Conservation (phyloP, 35 echinoderm and acorn worm species). For the Heliocidaris erythrogramma region DNA sequence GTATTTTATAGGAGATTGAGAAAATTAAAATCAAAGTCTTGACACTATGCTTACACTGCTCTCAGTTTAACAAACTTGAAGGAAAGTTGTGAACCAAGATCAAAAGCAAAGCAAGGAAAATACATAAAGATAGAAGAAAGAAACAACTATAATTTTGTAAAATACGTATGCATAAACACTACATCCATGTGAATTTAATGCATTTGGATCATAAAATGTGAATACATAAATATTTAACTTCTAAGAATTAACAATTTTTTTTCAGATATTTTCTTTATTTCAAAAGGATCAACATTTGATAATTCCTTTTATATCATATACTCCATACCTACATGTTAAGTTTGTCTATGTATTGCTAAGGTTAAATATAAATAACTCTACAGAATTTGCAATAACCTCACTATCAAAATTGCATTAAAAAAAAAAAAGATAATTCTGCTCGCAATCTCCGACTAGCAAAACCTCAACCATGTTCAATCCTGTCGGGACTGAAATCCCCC, state of each 20-base stretch:
- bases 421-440: background rate
- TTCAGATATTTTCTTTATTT: background rate
- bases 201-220: background rate
- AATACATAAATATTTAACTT: conserved; percentile 6
- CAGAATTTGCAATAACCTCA: background rate
- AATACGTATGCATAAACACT: background rate
- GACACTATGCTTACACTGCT: background rate
- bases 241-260: background rate
- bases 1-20: background rate
- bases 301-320: too few relatives aligned
- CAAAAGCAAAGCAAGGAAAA: background rate
- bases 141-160: background rate
- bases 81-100: background rate
- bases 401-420: background rate
- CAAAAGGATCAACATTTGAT: background rate
- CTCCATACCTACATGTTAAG: background rate
- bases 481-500: background rate
- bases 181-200: background rate
- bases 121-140: background rate
- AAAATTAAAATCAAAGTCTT: background rate
- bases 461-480: background rate
- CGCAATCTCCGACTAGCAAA: background rate
- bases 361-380: background rate
- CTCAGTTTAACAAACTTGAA: background rate
- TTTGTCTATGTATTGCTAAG: conserved; percentile 1